Base-by-base conservation (phyloP, 2,113 vertebrate species). In the Apodemus sylvaticus region DNA sequence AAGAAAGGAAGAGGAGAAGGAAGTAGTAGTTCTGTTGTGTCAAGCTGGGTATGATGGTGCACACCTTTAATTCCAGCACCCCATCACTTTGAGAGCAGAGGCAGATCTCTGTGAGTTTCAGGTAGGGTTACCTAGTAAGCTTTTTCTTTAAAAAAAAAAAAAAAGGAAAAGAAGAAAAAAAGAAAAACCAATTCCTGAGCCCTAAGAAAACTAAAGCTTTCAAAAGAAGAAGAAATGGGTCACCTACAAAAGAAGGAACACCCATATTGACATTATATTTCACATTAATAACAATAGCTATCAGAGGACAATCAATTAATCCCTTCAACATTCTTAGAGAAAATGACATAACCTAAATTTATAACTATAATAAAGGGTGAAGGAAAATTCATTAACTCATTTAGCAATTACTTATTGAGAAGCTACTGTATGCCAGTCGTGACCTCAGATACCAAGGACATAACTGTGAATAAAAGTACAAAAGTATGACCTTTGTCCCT, bases 341-440 rank as follows among this genome's bases (percentile, higher is more conserved):
- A 94, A 94, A 94, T 62, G 17, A 95, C 66, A 77, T 71, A 95
- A 86, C 24, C 22, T 89, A 9, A 73, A 94, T 96, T 89, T 95
- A 34, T 53, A 91, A 86, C 34, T 89, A 51, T 73, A 91, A 93
- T 64, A 94, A 86, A 86, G 34, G 5, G 31, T 64, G 51, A 93
- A 42, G 16, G 39, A 14, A 92, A 93, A 71, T 71, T 71, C 68
- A 92, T 86, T 94, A 92, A 79, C 6, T 62, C 55, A 86, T 34
- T 89, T 87, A 86, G 17, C 26, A 89, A 76, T 81, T 93, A 96
- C 89, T 96, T 86, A 89, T 51, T 89, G 48, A 96, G 45, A 17
- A 42, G 42, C 6, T 85, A 82, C 66, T 91, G 81, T 77, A 6
- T 91, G n/a, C 83, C n/a, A 91, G 42, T 6, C 42, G 91, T 86